These are phyloP conservation scores for Salmo trutta DNA, from an alignment of 2,797 vertebrate species.

Conservation along the genomic window DNA sequence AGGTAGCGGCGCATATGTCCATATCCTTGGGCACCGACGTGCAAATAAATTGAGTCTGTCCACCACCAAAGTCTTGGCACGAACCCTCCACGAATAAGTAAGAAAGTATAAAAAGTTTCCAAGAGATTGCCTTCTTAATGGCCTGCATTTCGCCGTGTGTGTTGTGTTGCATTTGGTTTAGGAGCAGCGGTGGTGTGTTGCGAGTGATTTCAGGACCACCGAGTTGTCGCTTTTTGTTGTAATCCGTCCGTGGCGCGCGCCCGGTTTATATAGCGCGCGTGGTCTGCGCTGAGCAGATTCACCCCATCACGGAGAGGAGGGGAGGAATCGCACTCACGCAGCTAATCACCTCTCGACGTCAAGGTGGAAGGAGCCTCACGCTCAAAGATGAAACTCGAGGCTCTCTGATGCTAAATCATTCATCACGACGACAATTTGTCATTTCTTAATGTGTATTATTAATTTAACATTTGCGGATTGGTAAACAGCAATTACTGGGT, in stretches of 20 bases:
- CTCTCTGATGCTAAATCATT: slow-evolving; percentile 65
- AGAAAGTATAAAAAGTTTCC: slow-evolving; percentile 79
- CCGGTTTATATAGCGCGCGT: slow-evolving; percentile 77
- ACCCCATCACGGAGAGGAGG: slow-evolving; percentile 74
- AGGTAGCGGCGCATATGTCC: slow-evolving; percentile 90
- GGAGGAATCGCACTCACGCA: slow-evolving; percentile 71
- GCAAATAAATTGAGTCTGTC: slow-evolving; percentile 94
- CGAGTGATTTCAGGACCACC: slow-evolving; percentile 41
- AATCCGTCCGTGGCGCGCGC: slow-evolving; percentile 70
- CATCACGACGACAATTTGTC: slow-evolving; percentile 58
- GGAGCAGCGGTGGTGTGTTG: slow-evolving; percentile 28
- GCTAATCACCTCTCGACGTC: slow-evolving; percentile 62
- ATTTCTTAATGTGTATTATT: slow-evolving; percentile 61
- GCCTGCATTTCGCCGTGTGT: slow-evolving; percentile 61
- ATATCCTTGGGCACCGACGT: slow-evolving; percentile 95
- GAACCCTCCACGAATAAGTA: slow-evolving; percentile 74
- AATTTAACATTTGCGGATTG: slow-evolving; percentile 56
- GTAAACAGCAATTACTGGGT: slow-evolving; percentile 23
- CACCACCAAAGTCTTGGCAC: slow-evolving; percentile 81
- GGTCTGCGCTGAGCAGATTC: slow-evolving; percentile 70
- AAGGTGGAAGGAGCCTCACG: slow-evolving; percentile 53
- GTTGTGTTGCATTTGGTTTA: slow-evolving; percentile 1
- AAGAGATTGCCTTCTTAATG: slow-evolving; percentile 63
- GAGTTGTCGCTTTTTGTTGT: slow-evolving; percentile 70
- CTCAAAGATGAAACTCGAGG: slow-evolving; percentile 54